Evolutionary conservation across 2,888 invertebrate species (phyloP).

Genomic region (Drosophila pseudotalamancana): DNA sequence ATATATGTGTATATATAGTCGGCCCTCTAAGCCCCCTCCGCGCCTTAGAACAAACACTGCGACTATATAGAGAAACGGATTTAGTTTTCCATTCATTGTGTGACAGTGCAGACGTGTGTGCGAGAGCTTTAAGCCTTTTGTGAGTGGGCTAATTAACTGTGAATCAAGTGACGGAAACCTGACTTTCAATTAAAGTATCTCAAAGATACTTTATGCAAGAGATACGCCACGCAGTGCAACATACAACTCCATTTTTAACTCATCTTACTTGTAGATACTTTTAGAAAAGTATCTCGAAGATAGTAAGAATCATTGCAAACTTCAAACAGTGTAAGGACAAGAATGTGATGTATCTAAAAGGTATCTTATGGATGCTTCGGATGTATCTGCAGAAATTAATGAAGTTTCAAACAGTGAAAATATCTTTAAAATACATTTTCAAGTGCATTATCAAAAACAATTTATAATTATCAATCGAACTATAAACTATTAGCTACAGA

Average conservation of each 20-base stretch:
- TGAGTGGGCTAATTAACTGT: slow-evolving; percentile 4
- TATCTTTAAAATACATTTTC: not conserved
- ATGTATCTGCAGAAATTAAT: too few species aligned
- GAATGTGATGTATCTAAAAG: too few species aligned
- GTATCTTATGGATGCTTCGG: not conserved
- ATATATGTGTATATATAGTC: not conserved
- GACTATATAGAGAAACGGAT: slow-evolving; percentile 6
- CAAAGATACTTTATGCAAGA: not conserved
- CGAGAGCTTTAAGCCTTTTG: not conserved
- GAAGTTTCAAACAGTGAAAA: too few species aligned
- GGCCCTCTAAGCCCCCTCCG: not conserved
- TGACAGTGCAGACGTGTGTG: slow-evolving; percentile 43
- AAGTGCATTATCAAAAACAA: too few species aligned
- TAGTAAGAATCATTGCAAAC: too few species aligned
- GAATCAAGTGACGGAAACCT: not conserved
- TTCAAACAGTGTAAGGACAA: too few species aligned
- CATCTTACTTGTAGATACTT: not conserved
- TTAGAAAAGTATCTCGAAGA: not conserved
- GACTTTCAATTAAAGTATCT: not conserved
- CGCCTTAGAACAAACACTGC: not conserved
- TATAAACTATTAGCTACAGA: too few species aligned
- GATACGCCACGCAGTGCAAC: not conserved
- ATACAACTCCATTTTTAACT: not conserved
- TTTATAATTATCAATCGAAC: too few species aligned
- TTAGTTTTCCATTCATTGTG: slow-evolving; percentile 34